Conservation (phyloP, 1,140 invertebrate genomes). For the Diachasma alloeum region DNA sequence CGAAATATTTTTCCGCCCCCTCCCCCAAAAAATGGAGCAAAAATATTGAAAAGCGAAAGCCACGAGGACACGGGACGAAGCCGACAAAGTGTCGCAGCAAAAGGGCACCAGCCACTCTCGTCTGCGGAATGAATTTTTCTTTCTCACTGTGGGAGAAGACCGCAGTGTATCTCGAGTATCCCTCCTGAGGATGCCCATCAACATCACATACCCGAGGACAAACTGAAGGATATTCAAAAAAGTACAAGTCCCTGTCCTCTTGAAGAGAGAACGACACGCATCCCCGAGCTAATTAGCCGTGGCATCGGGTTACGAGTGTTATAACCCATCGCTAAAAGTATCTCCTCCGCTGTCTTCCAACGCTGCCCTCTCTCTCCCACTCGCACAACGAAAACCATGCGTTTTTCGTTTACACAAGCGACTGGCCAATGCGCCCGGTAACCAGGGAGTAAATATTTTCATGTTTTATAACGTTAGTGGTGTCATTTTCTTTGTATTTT, state of each 20-base stretch:
- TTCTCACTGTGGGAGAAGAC: constrained; percentile 4
- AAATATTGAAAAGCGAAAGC: too few species aligned
- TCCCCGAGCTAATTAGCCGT: constrained; percentile 9
- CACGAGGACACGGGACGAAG: background rate
- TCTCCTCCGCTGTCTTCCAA: background rate
- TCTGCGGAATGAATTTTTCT: background rate
- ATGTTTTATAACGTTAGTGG: background rate
- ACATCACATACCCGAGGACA: constrained; percentile 11
- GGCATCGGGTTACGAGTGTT: constrained; percentile 9
- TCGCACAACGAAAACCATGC: background rate
- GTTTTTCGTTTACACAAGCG: background rate
- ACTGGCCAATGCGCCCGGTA: background rate
- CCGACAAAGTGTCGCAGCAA: background rate
- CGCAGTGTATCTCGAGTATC: constrained; percentile 2
- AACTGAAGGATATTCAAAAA: constrained; percentile 11
- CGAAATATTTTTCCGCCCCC: too few species aligned
- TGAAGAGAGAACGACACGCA: background rate
- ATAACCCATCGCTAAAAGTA: constrained; percentile 5
- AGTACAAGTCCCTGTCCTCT: background rate
- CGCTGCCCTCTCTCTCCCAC: background rate
- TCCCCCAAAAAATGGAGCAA: too few species aligned
- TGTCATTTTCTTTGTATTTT: background rate
- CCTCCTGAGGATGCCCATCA: constrained; percentile 4
- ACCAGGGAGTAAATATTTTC: background rate
- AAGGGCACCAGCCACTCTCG: background rate